Conservation (phyloP, 2,113 vertebrate species). For the Indicator indicator region DNA sequence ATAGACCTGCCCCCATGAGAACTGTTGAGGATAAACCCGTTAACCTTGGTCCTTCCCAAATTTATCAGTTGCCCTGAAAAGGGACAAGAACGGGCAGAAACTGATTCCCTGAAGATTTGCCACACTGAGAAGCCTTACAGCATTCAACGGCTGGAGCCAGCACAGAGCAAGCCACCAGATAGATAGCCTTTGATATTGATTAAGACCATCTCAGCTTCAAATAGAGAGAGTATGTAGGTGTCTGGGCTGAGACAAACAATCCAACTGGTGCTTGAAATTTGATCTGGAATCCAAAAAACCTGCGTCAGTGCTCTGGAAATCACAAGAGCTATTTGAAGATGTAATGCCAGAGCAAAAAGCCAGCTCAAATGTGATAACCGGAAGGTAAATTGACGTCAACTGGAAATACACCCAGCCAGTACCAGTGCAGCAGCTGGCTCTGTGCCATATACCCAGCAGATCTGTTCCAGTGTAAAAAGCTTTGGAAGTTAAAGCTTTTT, state of each 20-base stretch:
- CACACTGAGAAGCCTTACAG: not conserved
- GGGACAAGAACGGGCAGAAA: not conserved
- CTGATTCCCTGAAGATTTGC: not conserved
- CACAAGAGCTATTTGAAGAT: constrained; percentile 27
- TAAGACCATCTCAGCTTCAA: not conserved
- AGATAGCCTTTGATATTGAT: not conserved
- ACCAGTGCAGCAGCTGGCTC: constrained; percentile 5
- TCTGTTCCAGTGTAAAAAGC: not conserved
- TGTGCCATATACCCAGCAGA: not conserved
- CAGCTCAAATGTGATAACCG: constrained; percentile 36
- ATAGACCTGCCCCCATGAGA: not conserved
- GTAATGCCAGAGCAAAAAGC: constrained; percentile 41
- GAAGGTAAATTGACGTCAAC: constrained; percentile 48
- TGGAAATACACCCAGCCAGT: constrained; percentile 30
- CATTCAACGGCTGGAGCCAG: not conserved
- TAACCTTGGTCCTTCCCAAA: not conserved
- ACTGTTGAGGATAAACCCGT: not conserved
- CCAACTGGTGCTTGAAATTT: constrained; percentile 26
- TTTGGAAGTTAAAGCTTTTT: not conserved
- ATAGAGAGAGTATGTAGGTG: not conserved
- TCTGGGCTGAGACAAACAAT: constrained; percentile 23
- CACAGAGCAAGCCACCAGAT: not conserved
- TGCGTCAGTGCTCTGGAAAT: constrained; percentile 48
- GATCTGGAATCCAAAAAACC: constrained; percentile 30
- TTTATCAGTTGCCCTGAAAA: not conserved